Conservation (phyloP, 1,140 invertebrate species). For the Grapholita molesta region DNA sequence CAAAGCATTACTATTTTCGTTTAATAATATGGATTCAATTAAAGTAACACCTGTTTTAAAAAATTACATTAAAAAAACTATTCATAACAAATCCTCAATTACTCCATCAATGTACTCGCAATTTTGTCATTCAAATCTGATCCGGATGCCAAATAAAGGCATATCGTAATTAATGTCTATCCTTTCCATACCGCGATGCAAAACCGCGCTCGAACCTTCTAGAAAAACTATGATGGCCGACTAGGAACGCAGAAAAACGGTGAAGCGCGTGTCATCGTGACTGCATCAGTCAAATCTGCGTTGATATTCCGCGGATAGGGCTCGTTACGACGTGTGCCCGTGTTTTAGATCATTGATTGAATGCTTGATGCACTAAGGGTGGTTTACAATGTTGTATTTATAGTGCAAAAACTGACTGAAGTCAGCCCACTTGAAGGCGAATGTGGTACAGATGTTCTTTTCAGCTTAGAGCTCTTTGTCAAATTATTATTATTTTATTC, state of each 20-base stretch:
- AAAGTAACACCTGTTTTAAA: too few species aligned
- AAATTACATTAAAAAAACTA: too few species aligned
- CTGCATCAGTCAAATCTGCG: slow-evolving; percentile 57
- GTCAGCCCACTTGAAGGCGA: too few species aligned
- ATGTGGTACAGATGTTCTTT: neutral
- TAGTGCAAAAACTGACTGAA: neutral
- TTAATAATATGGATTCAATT: too few species aligned
- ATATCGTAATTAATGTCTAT: slow-evolving; percentile 45
- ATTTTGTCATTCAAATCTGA: slow-evolving; percentile 63
- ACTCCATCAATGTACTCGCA: slow-evolving; percentile 48
- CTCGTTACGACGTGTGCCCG: slow-evolving; percentile 42
- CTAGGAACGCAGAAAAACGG: slow-evolving; percentile 35
- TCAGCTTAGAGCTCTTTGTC: too few species aligned
- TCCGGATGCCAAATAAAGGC: slow-evolving; percentile 39
- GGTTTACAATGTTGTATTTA: neutral
- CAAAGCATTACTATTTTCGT: too few species aligned
- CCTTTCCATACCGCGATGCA: slow-evolving; percentile 46
- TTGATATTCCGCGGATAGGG: slow-evolving; percentile 48
- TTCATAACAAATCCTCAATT: slow-evolving; percentile 40
- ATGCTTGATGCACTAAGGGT: slow-evolving; percentile 7
- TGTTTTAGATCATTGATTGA: slow-evolving; percentile 31
- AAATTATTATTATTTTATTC: too few species aligned
- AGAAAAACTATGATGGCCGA: neutral
- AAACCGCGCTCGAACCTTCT: slow-evolving; percentile 28
- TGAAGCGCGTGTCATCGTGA: slow-evolving; percentile 48